Percentiles rank a stretch among this genome's conserved stretches.
Conservation (phyloP, 2,888 invertebrate genomes). For the Meteorus cinctellus region DNA sequence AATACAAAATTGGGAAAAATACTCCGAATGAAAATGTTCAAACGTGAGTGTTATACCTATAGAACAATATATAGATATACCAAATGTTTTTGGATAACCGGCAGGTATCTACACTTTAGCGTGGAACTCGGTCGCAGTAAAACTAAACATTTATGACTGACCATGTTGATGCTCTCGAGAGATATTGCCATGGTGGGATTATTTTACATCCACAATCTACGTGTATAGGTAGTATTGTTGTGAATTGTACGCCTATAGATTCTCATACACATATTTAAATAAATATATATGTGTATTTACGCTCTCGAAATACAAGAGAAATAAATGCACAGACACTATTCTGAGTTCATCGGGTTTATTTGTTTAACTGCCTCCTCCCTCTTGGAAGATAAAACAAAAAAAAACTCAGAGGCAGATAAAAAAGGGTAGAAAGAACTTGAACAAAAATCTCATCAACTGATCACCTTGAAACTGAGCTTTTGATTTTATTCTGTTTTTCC, state of each 20-base stretch:
- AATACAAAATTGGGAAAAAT: neutral
- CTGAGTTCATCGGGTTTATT: constrained; percentile 45
- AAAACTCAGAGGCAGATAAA: neutral
- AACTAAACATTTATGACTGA: constrained; percentile 61
- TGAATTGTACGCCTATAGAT: neutral
- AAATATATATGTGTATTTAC: neutral
- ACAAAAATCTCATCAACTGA: neutral
- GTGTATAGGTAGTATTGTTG: neutral
- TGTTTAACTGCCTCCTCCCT: constrained; percentile 45
- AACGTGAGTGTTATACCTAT: neutral
- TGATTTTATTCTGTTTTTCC: neutral
- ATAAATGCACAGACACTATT: constrained; percentile 35
- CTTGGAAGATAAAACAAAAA: neutral
- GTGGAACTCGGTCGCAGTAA: constrained; percentile 54
- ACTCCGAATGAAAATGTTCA: neutral
- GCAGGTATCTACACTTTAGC: neutral
- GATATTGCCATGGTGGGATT: constrained; percentile 14
- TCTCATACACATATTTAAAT: neutral
- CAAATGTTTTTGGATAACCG: constrained; percentile 1
- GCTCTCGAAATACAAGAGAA: constrained; percentile 3
- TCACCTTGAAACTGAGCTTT: neutral
- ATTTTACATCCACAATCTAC: constrained; percentile 15
- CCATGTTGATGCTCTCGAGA: constrained; percentile 41
- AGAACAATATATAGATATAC: constrained; percentile 1
- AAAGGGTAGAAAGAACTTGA: neutral